Evolutionary conservation across 2,888 invertebrate species (phyloP), one percentile per base, ranked within the genome.

Genomic region (Uloborus plumipes): DNA sequence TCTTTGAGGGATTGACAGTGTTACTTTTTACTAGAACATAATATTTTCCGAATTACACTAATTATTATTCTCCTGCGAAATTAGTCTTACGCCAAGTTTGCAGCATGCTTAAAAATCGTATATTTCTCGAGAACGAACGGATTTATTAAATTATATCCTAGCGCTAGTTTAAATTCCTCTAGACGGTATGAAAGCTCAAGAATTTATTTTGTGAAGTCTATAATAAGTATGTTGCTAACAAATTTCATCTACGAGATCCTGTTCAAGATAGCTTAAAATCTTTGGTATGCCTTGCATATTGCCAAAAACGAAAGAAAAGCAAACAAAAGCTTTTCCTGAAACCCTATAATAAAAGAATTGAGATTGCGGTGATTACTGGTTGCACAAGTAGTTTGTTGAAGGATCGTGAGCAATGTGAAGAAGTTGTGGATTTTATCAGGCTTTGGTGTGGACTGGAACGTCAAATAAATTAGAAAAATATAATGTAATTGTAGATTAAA

Each of bases 401-500:
- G 61, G 67, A 59, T 76, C 61, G 39, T 78, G 78, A 65, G 50
- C 51, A 71, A 59, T 78, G 65, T 58, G 65, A 59, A 39, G 78
- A 65, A 78, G 78, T 65, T 47, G 39, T 53, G 65, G 51, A 55
- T 22, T 78, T 76, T 78, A 78, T 78, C 78, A 15, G 71, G 65
- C 78, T 78, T 65, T 65, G 26, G 65, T 66, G 70, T 65, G 58
- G 49, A 71, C 65, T 72, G 50, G 65, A 39, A 65, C 71, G 59
- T 78, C 65, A 71, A 78, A 71, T 59, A 66, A 59, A 78, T 78
- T 78, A 66, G 31, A 67, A 75, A 67, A 75, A 3, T 2, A 26
- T 26, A 59, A 22, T 18, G 58, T 26, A 15, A 65, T 18, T 20
- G n/a, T 26, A 78, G 71, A 71, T 78, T 59, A 64, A 65, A 65